A percentile compares a stretch with the other conserved stretches of the same genome.
phyloP scores from a whole-genome alignment of 2,888 invertebrate genomes.

The Polymixis flavicincta region DNA sequence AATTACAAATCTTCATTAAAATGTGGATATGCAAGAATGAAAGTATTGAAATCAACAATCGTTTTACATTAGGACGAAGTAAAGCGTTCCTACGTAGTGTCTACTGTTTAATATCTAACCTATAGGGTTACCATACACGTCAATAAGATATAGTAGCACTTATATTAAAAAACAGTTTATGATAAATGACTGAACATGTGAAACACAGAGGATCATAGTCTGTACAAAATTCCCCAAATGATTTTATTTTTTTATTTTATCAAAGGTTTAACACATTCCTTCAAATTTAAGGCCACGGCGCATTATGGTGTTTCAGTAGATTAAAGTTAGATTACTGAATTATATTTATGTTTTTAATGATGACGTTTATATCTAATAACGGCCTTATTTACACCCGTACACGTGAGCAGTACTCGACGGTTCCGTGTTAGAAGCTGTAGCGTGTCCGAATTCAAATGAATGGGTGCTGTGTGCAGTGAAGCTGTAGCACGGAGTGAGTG shows the following conservation, averaged over 20 bases:
- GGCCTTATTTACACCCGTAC: slow-evolving; percentile 83
- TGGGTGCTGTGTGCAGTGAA: slow-evolving; percentile 63
- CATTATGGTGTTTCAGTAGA: slow-evolving; percentile 90
- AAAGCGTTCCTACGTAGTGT: slow-evolving; percentile 83
- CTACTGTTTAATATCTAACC: slow-evolving; percentile 82
- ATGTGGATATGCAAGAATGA: slow-evolving; percentile 89
- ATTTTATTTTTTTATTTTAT: slow-evolving; percentile 73
- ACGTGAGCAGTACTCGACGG: slow-evolving; percentile 46
- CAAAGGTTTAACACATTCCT: slow-evolving; percentile 88
- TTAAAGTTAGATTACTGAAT: slow-evolving; percentile 85
- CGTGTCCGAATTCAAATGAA: slow-evolving; percentile 56
- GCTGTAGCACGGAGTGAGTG: slow-evolving; percentile 63
- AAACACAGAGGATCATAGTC: slow-evolving; percentile 77
- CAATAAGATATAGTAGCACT: slow-evolving; percentile 80
- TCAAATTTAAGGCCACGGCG: slow-evolving; percentile 90
- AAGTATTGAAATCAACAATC: slow-evolving; percentile 84
- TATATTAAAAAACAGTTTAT: slow-evolving; percentile 77
- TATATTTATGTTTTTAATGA: slow-evolving; percentile 79
- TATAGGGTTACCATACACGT: slow-evolving; percentile 80
- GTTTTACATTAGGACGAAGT: slow-evolving; percentile 81
- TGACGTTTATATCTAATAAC: slow-evolving; percentile 76
- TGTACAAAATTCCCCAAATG: slow-evolving; percentile 80
- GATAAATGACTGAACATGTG: slow-evolving; percentile 77
- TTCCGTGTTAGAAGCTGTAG: slow-evolving; percentile 54
- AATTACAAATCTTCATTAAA: slow-evolving; percentile 86